Evolutionary conservation across 2,113 vertebrate genomes (phyloP).

Genomic region (Hydrolagus affinis): DNA sequence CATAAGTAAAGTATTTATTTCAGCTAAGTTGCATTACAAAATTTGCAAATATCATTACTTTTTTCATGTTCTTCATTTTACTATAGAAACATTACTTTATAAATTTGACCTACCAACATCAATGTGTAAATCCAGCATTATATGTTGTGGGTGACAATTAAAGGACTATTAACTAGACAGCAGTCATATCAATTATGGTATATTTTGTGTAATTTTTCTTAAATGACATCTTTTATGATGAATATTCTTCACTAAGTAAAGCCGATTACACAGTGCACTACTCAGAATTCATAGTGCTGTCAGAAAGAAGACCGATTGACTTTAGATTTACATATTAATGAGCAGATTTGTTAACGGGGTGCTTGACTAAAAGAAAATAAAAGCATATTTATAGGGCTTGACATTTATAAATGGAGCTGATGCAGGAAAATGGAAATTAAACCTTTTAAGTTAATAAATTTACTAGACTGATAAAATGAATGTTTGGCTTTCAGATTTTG

Average conservation of each 20-base stretch:
- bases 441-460: constrained; percentile 99
- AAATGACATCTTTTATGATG: constrained; percentile 79
- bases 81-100: background rate
- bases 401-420: constrained; percentile 99
- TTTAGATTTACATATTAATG: constrained; percentile 99
- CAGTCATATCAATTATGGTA: constrained; percentile 69
- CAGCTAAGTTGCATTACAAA: constrained; percentile 17
- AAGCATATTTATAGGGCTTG: constrained; percentile 93
- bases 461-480: constrained; percentile 78
- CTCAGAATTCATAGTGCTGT: constrained; percentile 80
- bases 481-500: constrained; percentile 85
- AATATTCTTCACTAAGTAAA: constrained; percentile 89
- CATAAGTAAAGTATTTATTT: no score
- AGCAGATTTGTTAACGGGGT: constrained; percentile 98
- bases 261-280: constrained; percentile 89
- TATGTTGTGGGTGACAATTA: constrained; percentile 78
- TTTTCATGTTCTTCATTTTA: background rate
- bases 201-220: constrained; percentile 74
- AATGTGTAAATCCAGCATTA: constrained; percentile 64
- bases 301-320: constrained; percentile 91
- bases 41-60: background rate
- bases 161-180: constrained; percentile 73
- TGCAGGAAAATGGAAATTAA: constrained; percentile 99
- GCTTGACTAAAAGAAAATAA: constrained; percentile 93
- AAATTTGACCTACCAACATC: constrained; percentile 39